Base-by-base conservation (phyloP, 1,140 invertebrate species). In the Cardiocondyla obscurior region DNA sequence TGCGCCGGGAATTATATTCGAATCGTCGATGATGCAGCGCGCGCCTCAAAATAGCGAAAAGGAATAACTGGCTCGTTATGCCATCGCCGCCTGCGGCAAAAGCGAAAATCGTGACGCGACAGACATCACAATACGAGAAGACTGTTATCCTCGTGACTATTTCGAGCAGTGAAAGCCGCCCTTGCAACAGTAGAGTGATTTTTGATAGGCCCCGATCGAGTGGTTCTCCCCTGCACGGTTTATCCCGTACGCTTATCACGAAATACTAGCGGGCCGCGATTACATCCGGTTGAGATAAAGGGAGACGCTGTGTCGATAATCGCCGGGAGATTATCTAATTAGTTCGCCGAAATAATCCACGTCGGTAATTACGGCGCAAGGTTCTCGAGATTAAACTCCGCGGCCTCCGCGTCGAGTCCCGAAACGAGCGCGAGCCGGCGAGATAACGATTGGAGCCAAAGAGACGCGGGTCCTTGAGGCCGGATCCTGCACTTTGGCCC, bases 51-150 rank as follows among this genome's bases (percentile, higher is more conserved):
- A 64, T 76, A 36, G 28, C 39, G 16, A 49, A 76, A 76, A 76
- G 16, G 46, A 76, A 64, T 49, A 76, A 76, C 39, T 39, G 12
- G n/a, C 49, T 62, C 16, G 39, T 76, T 76, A 64, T 76, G 39
- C 62, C 72, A 74, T 62, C 39, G 10, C 8, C n/a, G 28, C 3
- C 5, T 10, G 39, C n/a, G 33, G 28, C 19, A 12, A 36, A 12
- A 62, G 6, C 2, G 22, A 28, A 58, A 72, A 72, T 39, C 12
- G 14, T 8, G 14, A 25, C 22, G 51, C 28, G 6, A 5, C 22
- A 28, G 10, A 16, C 16, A n/a, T 30, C 8, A 14, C 8, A 8
- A 10, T 12, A 3, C 12, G 28, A 36, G 14, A 12, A 55, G 53
- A 55, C 14, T 51, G 62, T n/a, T n/a, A 4, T 49, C 19, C 2